phyloP scores from a whole-genome alignment of 1,140 invertebrate genomes.

The Eupristina koningsbergeri region DNA sequence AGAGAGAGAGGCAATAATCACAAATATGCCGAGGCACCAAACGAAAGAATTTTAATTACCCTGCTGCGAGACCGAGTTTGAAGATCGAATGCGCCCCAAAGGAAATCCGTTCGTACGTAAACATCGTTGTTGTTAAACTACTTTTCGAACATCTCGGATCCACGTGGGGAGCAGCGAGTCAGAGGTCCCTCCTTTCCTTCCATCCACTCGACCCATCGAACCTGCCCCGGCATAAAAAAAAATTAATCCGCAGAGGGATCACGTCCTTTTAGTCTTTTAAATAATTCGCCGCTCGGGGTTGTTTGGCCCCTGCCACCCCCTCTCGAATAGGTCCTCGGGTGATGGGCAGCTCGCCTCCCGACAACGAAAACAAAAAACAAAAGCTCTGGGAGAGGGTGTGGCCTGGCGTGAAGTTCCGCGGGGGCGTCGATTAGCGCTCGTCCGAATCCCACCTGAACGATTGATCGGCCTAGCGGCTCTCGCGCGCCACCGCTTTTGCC shows the following conservation, averaged over 20 bases:
- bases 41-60: too few relatives aligned
- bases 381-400: conserved; percentile 31
- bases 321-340: too few relatives aligned
- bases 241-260: too few relatives aligned
- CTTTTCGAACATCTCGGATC: too few relatives aligned
- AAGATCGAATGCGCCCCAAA: background rate
- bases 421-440: background rate
- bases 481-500: conserved; percentile 9
- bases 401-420: background rate
- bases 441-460: background rate
- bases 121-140: background rate
- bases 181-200: too few relatives aligned
- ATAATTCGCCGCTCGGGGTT: background rate
- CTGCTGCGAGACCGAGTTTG: too few relatives aligned
- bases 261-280: too few relatives aligned
- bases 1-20: background rate
- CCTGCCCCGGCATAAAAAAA: background rate
- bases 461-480: background rate
- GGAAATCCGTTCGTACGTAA: background rate
- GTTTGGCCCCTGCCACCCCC: too few relatives aligned
- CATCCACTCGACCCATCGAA: too few relatives aligned
- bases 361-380: background rate
- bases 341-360: too few relatives aligned
- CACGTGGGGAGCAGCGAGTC: too few relatives aligned
- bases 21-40: background rate